Evolutionary conservation across 2,888 invertebrate species (phyloP), one percentile per base, ranked within the genome.

Genomic region (Sminthurinus aureus): DNA sequence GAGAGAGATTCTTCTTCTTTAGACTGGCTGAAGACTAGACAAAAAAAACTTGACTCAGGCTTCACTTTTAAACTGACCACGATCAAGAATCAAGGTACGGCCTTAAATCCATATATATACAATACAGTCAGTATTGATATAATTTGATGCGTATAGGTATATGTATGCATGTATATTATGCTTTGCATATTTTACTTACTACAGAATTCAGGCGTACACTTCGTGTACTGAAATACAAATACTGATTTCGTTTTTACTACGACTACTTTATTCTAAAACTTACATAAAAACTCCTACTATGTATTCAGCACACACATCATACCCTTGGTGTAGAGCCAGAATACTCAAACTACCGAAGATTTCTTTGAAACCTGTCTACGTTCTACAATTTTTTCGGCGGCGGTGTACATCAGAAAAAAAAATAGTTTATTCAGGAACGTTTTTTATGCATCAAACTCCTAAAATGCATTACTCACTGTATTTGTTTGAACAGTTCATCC

Each of bases 61-160:
- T 71, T 71, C 12, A 67, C 67, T 71, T 13, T 71, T 24, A 71
- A 71, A 71, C 71, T 71, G 71, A 71, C 71, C 71, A 71, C 71
- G 71, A 71, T 71, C 71, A 71, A 71, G 71, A 71, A 71, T 71
- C 71, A 71, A 71, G 71, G 71, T 24, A 71, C 71, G 71, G 71
- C 71, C 26, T 71, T 13, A 26, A 71, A 58, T 15, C 58, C 18
- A 18, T 58, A 18, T 58, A 13, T 58, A 58, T 18, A 58, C 58
- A 58, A 58, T 58, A 58, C 58, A 58, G 1, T 38, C 38, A 6
- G 13, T 58, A 58, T 15, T 58, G 18, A 58, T 58, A 58, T 58
- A 18, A 58, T 58, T 15, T 58, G 13, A 58, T 58, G 58, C 9
- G 18, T 58, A 9, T 58, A 18, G n/a, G 26, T 71, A 24, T 71